Evolutionary conservation across 2,888 invertebrate species (phyloP).

Genomic region (Pristionchus maxplancki): DNA sequence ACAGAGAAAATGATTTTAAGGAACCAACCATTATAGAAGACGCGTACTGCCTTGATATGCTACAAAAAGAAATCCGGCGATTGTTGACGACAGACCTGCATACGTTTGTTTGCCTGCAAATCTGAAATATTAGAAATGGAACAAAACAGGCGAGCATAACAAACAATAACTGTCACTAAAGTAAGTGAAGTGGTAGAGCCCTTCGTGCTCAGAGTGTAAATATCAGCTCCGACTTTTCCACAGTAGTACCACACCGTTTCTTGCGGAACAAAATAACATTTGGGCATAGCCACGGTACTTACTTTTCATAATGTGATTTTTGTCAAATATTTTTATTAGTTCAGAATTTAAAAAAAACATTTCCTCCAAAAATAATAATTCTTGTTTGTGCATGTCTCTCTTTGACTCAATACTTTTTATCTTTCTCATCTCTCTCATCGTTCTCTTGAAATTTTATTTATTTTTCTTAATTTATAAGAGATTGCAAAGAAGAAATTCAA

Average conservation of each 20-base stretch:
- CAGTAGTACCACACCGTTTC: not conserved
- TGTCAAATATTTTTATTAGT: too few relatives aligned
- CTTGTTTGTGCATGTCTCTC: too few relatives aligned
- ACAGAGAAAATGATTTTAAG: too few relatives aligned
- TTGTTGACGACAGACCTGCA: not conserved
- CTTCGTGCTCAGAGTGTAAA: not conserved
- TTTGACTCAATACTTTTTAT: too few relatives aligned
- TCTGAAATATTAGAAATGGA: not conserved
- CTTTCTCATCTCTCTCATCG: too few relatives aligned
- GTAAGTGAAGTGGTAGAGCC: not conserved
- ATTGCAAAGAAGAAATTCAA: too few relatives aligned
- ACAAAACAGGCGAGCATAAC: too few relatives aligned
- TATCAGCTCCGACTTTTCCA: not conserved
- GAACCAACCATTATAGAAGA: not conserved
- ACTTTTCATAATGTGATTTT: not conserved
- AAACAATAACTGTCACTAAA: not conserved
- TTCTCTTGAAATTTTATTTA: too few relatives aligned
- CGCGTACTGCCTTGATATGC: not conserved
- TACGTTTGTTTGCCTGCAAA: not conserved
- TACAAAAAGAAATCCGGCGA: not conserved
- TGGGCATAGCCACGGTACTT: not conserved
- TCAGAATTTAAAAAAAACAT: too few relatives aligned
- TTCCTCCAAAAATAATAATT: too few relatives aligned
- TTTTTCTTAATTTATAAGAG: too few relatives aligned
- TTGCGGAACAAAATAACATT: not conserved